Conservation (phyloP, 2,797 vertebrate species). For the Vultur gryphus region DNA sequence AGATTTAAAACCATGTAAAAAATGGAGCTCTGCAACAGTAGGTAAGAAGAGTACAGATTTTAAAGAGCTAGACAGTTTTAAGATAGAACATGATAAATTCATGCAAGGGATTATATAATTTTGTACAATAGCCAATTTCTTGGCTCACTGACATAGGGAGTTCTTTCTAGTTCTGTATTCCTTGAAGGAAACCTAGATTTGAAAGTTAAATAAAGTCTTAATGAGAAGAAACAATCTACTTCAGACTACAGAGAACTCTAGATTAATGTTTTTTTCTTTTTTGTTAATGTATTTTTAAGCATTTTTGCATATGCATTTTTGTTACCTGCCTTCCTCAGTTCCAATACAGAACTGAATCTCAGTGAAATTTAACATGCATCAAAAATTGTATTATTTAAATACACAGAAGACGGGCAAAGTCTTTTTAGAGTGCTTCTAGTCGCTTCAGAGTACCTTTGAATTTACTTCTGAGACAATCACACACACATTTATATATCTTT, state of each 20-base stretch:
- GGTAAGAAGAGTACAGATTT: not conserved
- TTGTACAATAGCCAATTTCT: not conserved
- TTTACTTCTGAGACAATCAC: not conserved
- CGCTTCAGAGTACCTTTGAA: not conserved
- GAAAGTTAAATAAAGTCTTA: constrained; percentile 7
- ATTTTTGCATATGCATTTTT: not conserved
- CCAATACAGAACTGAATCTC: not conserved
- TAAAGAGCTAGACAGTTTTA: not conserved
- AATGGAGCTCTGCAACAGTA: not conserved
- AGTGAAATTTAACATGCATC: not conserved
- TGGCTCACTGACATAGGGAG: not conserved
- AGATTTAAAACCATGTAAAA: not conserved
- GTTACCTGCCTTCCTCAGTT: not conserved
- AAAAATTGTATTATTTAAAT: not conserved
- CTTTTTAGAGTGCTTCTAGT: not conserved
- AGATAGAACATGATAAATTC: not conserved
- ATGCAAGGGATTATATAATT: not conserved
- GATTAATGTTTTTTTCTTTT: not conserved
- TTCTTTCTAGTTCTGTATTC: not conserved
- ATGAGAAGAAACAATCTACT: not conserved
- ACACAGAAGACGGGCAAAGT: not conserved
- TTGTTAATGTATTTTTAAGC: not conserved
- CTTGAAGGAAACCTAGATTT: constrained; percentile 18
- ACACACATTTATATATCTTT: not conserved
- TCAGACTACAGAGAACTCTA: not conserved